phyloP scores from a whole-genome alignment of 92 coral and sea anemone genomes.

The Bergia sp. region DNA sequence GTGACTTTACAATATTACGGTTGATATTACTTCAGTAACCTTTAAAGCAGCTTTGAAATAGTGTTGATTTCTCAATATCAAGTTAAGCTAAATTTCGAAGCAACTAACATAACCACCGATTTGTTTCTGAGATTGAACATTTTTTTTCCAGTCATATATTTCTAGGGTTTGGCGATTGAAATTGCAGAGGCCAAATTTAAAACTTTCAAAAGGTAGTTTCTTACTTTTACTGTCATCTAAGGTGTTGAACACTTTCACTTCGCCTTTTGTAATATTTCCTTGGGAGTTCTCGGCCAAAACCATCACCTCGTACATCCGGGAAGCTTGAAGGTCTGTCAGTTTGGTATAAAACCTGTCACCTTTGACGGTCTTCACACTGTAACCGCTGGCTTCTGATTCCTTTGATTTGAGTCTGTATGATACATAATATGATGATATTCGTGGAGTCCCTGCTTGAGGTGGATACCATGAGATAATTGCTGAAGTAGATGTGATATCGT shows the following conservation, averaged over 20 bases:
- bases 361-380: neutral
- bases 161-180: no score
- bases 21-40: no score
- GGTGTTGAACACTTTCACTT: neutral
- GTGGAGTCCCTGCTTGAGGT: constrained; percentile 10
- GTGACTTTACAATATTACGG: no score
- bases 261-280: constrained; percentile 23
- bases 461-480: constrained; percentile 20
- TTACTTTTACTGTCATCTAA: constrained; percentile 5
- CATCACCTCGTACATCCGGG: constrained; percentile 4
- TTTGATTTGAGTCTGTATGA: constrained; percentile 11
- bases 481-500: constrained; percentile 32
- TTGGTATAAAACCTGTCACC: neutral
- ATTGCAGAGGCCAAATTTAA: neutral
- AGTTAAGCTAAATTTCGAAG: no score
- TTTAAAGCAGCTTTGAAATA: no score
- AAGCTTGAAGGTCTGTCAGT: neutral
- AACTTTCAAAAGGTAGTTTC: neutral
- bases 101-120: no score
- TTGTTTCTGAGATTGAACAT: no score
- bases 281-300: constrained; percentile 21
- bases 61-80: no score
- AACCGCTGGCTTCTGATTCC: neutral
- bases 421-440: neutral
- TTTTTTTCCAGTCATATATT: no score